phyloP scores from a whole-genome alignment of 1,140 invertebrate species.

The Formica selysi region DNA sequence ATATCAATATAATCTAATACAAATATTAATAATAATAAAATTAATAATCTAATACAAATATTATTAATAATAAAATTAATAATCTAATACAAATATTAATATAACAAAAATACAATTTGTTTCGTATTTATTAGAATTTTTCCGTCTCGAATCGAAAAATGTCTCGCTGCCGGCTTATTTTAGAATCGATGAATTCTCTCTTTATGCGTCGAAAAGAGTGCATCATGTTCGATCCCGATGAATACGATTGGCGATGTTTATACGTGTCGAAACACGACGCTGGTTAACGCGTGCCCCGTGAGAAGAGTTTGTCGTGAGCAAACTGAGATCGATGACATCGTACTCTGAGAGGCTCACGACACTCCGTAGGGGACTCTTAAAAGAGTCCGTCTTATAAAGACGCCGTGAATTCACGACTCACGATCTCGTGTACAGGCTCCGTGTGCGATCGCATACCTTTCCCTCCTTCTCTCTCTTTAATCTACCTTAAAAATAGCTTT shows the following conservation, averaged over 20 bases:
- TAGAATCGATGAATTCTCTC: neutral
- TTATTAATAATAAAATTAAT: too few species aligned
- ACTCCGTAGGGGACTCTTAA: neutral
- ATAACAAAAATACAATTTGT: neutral
- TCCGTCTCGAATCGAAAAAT: neutral
- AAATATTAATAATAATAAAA: too few species aligned
- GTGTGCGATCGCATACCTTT: constrained; percentile 38
- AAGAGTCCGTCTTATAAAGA: constrained; percentile 38
- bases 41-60: too few species aligned
- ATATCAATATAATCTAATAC: too few species aligned
- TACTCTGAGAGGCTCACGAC: neutral
- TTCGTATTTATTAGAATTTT: neutral
- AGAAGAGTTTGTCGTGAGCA: constrained; percentile 63
- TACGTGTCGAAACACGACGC: constrained; percentile 4
- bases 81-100: too few species aligned
- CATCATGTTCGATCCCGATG: neutral
- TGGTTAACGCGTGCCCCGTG: constrained; percentile 37
- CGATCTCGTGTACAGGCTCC: neutral
- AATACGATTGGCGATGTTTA: constrained; percentile 6
- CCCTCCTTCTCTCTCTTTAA: constrained; percentile 25
- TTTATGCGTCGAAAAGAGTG: neutral
- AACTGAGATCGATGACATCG: constrained; percentile 61
- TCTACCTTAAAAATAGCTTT: constrained; percentile 61
- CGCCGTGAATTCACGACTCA: constrained; percentile 52
- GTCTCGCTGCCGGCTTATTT: neutral